Percentiles rank a stretch among this genome's conserved stretches.
Conservation (phyloP, 1,140 invertebrate species). For the Stenopsyche tienmushanensis region DNA sequence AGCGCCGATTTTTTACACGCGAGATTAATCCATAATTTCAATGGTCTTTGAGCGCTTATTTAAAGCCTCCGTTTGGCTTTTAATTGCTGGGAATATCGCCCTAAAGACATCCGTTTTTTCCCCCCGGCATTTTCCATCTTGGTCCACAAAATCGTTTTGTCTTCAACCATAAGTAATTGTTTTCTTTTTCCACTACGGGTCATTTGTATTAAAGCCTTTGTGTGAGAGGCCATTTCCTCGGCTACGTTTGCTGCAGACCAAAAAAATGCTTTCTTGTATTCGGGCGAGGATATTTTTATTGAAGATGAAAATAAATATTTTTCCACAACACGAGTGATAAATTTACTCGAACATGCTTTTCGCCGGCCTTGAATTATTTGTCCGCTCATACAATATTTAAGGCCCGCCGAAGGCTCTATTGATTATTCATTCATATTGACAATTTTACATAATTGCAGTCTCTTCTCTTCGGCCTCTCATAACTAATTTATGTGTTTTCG, state of each 20-base stretch:
- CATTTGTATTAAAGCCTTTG: slow-evolving; percentile 27
- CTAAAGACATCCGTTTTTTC: too few species aligned
- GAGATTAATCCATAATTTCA: too few species aligned
- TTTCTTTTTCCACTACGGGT: slow-evolving; percentile 22
- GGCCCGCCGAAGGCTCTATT: not conserved
- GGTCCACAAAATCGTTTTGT: not conserved
- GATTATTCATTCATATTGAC: slow-evolving; percentile 1
- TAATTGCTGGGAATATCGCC: too few species aligned
- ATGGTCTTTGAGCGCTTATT: too few species aligned
- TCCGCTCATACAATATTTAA: not conserved
- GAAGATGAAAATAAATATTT: too few species aligned
- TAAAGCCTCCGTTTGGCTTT: too few species aligned
- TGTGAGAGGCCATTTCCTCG: slow-evolving; percentile 1
- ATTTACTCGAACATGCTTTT: too few species aligned
- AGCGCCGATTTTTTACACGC: too few species aligned
- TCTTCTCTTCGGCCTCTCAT: not conserved
- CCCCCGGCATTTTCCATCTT: not conserved
- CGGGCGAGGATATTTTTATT: too few species aligned
- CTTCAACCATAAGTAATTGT: slow-evolving; percentile 29
- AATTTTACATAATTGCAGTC: not conserved
- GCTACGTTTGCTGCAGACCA: not conserved
- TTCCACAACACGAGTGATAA: too few species aligned
- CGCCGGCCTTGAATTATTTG: slow-evolving; percentile 1
- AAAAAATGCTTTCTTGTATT: not conserved
- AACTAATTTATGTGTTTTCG: too few species aligned